These are phyloP conservation scores for Phytoseiulus persimilis DNA, from an alignment of 2,888 invertebrate species.

Conservation along the genomic window DNA sequence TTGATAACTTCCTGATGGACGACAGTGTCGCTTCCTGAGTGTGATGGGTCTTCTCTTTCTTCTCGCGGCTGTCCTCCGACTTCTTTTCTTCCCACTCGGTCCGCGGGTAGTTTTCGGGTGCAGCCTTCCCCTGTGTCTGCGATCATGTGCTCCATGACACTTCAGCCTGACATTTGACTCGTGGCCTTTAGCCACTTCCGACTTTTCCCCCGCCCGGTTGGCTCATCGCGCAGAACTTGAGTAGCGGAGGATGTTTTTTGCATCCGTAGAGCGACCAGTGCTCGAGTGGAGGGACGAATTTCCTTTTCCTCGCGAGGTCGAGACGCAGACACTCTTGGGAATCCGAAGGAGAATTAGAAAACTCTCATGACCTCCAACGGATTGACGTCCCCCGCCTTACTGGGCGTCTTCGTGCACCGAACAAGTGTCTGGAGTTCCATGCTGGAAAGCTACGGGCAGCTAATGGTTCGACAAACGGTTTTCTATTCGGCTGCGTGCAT, in stretches of 20 bases:
- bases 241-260: not conserved
- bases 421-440: not conserved
- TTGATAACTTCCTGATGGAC: conserved; percentile 5
- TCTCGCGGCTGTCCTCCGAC: not conserved
- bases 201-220: not conserved
- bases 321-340: too few relatives aligned
- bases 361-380: too few relatives aligned
- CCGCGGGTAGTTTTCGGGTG: not conserved
- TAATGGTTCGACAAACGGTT: not conserved
- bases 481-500: not conserved
- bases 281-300: not conserved
- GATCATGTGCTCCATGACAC: not conserved
- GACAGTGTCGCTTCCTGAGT: not conserved
- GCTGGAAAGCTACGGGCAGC: not conserved
- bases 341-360: too few relatives aligned
- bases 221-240: not conserved
- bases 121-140: not conserved
- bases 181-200: not conserved
- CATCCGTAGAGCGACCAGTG: not conserved
- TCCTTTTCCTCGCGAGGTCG: too few relatives aligned
- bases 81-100: not conserved
- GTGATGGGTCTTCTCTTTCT: not conserved
- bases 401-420: not conserved
- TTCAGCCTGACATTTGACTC: not conserved
- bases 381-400: too few relatives aligned